Conservation (phyloP, 2,797 vertebrate genomes). For the Sibirionetta formosa region DNA sequence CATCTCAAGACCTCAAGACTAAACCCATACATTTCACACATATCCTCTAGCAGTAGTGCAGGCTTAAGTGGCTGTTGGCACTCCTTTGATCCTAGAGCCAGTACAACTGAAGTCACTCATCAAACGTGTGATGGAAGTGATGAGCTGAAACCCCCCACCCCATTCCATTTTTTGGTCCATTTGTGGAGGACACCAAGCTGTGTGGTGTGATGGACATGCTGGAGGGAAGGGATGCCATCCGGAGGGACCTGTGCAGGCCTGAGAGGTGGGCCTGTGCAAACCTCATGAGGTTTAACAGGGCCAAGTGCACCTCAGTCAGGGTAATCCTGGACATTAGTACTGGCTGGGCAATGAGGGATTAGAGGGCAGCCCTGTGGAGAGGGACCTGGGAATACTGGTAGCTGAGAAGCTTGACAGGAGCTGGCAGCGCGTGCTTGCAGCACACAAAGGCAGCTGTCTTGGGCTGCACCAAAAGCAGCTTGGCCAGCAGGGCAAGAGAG, state of each 20-base stretch:
- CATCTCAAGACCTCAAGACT: neutral
- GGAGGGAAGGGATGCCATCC: neutral
- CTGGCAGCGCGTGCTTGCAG: neutral
- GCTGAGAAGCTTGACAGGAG: neutral
- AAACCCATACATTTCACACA: rapidly evolving
- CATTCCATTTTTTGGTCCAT: neutral
- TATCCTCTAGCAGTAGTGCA: neutral
- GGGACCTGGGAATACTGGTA: neutral
- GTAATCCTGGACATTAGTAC: neutral
- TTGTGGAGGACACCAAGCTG: neutral
- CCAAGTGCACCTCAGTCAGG: neutral
- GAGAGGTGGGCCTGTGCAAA: neutral
- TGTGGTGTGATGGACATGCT: neutral
- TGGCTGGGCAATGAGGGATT: neutral
- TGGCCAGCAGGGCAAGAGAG: neutral
- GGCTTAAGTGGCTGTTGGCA: neutral
- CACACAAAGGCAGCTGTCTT: too few relatives aligned
- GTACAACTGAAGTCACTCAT: neutral
- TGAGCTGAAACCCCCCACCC: neutral
- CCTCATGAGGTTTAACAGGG: neutral
- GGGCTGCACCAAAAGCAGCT: neutral
- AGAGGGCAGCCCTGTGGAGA: neutral
- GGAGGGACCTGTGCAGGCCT: neutral
- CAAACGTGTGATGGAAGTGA: neutral
- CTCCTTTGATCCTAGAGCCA: neutral